Base-by-base conservation (phyloP, 2,113 vertebrate genomes). In the Odobenus rosmarus region DNA sequence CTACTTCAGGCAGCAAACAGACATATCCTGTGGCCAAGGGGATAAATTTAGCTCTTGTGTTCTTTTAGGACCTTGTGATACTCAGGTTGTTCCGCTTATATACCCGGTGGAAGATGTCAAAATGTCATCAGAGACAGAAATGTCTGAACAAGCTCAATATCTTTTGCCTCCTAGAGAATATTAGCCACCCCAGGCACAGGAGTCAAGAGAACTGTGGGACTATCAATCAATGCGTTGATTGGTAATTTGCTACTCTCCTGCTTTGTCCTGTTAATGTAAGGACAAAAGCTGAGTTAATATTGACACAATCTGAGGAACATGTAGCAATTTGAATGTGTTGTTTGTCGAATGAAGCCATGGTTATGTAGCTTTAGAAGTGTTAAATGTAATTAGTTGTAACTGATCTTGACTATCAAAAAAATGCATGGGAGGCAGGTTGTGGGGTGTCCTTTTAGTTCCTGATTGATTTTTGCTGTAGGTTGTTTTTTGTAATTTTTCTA, bases 391-490 rank as follows among this genome's bases (percentile, higher is more conserved):
- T 97, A 95, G 89, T 92, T 93, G 76, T 88, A 96, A 97, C 89
- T 90, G 88, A 92, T 96, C 74, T 96, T 89, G 59, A 89, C 87
- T 88, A 71, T 96, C 85, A 96, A 51, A 96, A 80, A 92, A 94
- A 88, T 76, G 42, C 39, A 76, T 39, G 69, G 69, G 31, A 95
- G 84, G 69, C 80, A 96, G 83, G 61, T 79, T 92, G 81, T 92
- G 31, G 49, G 57, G 24, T 93, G 46, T 96, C 49, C 82, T 97
- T 97, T 96, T 84, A 90, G 84, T 90, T 98, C 79, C 59, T 9
- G 26, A 97, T 97, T 90, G 96, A 97, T 97, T 97, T 98, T 98
- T 96, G 93, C 93, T 81, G 36, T 90, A 53, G 93, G 93, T 97
- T 96, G 59, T 90, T 97, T 93, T 95, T 81, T 55, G 51, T 92